phyloP scores from a whole-genome alignment of 2,797 vertebrate species.

The Kryptopterus vitreolus region DNA sequence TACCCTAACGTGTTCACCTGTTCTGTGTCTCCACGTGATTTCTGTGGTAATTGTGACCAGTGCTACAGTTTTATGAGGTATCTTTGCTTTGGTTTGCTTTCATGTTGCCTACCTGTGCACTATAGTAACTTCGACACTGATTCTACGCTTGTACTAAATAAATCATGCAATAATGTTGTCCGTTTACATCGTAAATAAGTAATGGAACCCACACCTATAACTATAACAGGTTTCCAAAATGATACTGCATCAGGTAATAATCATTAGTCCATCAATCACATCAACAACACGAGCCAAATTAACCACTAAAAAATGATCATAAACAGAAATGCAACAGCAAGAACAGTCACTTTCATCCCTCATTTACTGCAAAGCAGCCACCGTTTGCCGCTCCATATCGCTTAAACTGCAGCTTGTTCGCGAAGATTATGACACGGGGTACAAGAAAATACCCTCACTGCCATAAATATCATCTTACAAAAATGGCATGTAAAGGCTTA shows the following conservation, averaged over 20 bases:
- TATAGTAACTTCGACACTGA: not conserved
- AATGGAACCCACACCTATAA: conserved; percentile 5
- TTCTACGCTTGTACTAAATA: not conserved
- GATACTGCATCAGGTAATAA: not conserved
- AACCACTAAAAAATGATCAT: conserved; percentile 42
- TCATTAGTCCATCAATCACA: not conserved
- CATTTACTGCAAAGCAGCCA: conserved; percentile 43
- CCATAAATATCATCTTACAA: conserved; percentile 51
- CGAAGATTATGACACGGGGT: conserved; percentile 35
- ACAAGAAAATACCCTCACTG: conserved; percentile 43
- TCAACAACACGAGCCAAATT: not conserved
- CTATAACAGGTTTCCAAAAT: not conserved
- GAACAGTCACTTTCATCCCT: conserved; percentile 42
- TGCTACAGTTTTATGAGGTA: not conserved
- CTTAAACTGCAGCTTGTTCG: conserved; percentile 32
- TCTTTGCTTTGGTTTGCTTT: not conserved
- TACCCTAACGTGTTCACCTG: conserved; percentile 1
- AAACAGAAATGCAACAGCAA: conserved; percentile 28
- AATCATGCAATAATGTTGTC: not conserved
- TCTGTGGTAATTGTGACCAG: not conserved
- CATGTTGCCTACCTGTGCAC: not conserved
- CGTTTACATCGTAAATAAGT: not conserved
- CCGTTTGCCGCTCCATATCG: conserved; percentile 29
- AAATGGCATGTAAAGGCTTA: conserved; percentile 42
- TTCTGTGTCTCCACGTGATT: not conserved